Percentiles rank a stretch among this genome's conserved stretches.
phyloP scores from a whole-genome alignment of 2,888 invertebrate species.

The Halictus ligatus region DNA sequence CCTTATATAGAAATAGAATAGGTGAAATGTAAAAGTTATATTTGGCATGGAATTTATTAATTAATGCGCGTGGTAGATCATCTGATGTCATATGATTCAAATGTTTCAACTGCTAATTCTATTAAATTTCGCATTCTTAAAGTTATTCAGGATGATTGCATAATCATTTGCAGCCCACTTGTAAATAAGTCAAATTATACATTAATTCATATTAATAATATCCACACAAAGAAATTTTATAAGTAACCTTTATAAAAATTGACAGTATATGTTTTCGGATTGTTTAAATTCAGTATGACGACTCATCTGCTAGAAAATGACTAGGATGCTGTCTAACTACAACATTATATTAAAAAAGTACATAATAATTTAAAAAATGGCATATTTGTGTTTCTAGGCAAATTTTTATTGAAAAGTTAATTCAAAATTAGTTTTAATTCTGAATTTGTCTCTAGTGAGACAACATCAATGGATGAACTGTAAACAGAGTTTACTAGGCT shows the following conservation, averaged over 20 bases:
- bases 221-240: background rate
- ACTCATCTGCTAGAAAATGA: background rate
- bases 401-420: no score
- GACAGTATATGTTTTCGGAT: background rate
- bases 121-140: background rate
- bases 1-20: background rate
- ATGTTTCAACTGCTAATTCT: background rate
- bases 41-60: no score
- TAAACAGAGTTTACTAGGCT: background rate
- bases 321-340: background rate
- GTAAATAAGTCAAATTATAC: background rate
- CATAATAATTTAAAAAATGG: background rate
- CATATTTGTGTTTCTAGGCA: no score
- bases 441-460: no score
- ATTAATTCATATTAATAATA: background rate
- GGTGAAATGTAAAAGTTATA: background rate
- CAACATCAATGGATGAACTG: background rate
- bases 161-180: background rate
- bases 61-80: no score
- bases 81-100: background rate
- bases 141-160: background rate
- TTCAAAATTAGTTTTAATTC: no score
- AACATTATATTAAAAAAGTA: background rate
- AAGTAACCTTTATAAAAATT: background rate
- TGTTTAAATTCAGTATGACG: background rate